Base-by-base conservation (phyloP, 2,888 invertebrate species). In the Barypeithes pellucidus region DNA sequence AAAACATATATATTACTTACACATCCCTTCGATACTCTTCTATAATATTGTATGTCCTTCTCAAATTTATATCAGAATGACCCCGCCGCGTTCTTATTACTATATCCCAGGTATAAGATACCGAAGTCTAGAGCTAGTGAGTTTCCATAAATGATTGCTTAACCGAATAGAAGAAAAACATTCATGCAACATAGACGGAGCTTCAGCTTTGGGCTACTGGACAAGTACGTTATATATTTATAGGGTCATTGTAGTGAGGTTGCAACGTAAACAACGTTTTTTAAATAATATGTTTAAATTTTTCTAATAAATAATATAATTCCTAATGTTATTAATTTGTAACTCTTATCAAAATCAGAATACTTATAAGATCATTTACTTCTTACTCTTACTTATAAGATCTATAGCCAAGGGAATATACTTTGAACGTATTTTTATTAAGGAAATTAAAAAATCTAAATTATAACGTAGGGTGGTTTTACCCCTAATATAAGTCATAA, bases 31-130 rank as follows among this genome's bases (percentile, higher is more conserved):
- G 24, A 22, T 24, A 24, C 12, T 24, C 4, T 24, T 20, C 12
- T 50, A n/a, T n/a, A 24, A 50, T 50, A 50, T 24, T 24, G 50
- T 24, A 50, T 50, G 50, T 50, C 50, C n/a, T 24, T n/a, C 24
- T 50, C 50, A 3, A 50, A 22, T 50, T 12, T 24, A 50, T 24
- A 7, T 22, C 7, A 4, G 24, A 11, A n/a, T 50, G 22, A n/a
- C 24, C n/a, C 24, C 50, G 7, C 22, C n/a, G 50, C 7, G 3
- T 50, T 20, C 50, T 0, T 50, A n/a, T 8, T 43, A 7, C n/a
- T 43, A n/a, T 43, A 16, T 16, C 7, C 14, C n/a, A 43, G 16
- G 43, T 43, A n/a, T n/a, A n/a, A 43, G 43, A 43, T 43, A 43
- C 7, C 2, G n/a, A 39, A 39, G 12, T 39, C n/a, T n/a, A n/a